A percentile compares a stretch with the other conserved stretches of the same genome.
phyloP scores from a whole-genome alignment of 2,113 vertebrate genomes.

The Cinclus mexicanus region DNA sequence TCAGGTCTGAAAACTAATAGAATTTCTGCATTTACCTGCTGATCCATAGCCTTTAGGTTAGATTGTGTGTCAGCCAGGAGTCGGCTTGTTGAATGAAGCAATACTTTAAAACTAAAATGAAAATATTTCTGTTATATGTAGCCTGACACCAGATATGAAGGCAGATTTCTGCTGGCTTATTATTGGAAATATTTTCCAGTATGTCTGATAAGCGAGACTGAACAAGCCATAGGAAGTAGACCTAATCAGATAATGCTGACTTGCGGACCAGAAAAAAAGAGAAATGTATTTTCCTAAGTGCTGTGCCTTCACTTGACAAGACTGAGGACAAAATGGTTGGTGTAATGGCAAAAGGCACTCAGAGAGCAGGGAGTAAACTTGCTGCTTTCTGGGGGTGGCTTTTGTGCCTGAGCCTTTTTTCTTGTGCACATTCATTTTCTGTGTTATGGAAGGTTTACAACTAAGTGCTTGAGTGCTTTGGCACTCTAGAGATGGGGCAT shows the following conservation, averaged over 20 bases:
- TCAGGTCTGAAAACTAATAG: slow-evolving; percentile 75
- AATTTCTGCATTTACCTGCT: slow-evolving; percentile 78
- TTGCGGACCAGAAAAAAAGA: slow-evolving; percentile 55
- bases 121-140: slow-evolving; percentile 70
- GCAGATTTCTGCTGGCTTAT: slow-evolving; percentile 62
- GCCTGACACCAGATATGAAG: slow-evolving; percentile 58
- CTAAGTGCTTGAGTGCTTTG: not conserved
- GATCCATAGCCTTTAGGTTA: slow-evolving; percentile 76
- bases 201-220: slow-evolving; percentile 56
- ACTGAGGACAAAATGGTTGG: not conserved
- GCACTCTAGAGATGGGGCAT: not conserved
- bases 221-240: slow-evolving; percentile 47
- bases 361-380: not conserved
- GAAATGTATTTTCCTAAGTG: slow-evolving; percentile 45
- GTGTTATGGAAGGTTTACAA: not conserved
- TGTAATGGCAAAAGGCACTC: not conserved
- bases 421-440: not conserved
- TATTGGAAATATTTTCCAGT: slow-evolving; percentile 70
- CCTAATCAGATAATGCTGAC: slow-evolving; percentile 56
- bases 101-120: slow-evolving; percentile 74
- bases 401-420: not conserved
- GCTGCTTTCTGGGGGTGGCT: not conserved
- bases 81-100: slow-evolving; percentile 67
- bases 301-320: not conserved
- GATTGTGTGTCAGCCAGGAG: slow-evolving; percentile 69